Evolutionary conservation across 2,797 vertebrate species (phyloP).

Genomic region (Leptodactylus fallax): DNA sequence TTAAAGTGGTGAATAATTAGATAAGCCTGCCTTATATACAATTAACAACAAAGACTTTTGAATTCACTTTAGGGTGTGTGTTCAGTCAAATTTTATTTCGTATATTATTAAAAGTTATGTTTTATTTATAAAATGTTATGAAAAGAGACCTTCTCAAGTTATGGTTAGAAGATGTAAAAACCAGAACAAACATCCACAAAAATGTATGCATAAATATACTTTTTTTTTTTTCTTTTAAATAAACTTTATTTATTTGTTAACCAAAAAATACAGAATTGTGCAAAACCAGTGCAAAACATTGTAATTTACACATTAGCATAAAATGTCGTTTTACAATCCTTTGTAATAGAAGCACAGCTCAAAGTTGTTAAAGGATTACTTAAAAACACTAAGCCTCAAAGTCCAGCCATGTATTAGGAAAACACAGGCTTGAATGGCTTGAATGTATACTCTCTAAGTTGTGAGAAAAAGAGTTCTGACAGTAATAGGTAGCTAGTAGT

Average conservation of each 20-base stretch:
- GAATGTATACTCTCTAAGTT: not conserved
- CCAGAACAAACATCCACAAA: too few species aligned
- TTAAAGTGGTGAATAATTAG: too few species aligned
- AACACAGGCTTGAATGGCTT: not conserved
- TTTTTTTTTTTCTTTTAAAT: not conserved
- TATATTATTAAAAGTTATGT: too few species aligned
- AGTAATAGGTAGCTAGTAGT: not conserved
- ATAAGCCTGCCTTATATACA: too few species aligned
- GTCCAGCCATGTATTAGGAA: not conserved
- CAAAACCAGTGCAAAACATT: conserved; percentile 39
- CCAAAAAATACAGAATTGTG: conserved; percentile 5
- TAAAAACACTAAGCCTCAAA: not conserved
- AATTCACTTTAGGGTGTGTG: too few species aligned
- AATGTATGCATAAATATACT: too few species aligned
- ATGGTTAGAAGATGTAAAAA: too few species aligned
- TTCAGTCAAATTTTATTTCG: too few species aligned
- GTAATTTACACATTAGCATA: conserved; percentile 5
- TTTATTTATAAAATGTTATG: too few species aligned
- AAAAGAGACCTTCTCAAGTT: too few species aligned
- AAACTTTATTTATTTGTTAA: conserved; percentile 27
- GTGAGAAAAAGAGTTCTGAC: not conserved
- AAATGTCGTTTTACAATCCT: conserved; percentile 1
- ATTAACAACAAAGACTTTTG: too few species aligned
- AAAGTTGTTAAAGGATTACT: conserved; percentile 2
- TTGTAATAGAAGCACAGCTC: not conserved